These are phyloP conservation scores for Rhyacophila brunnea DNA, from an alignment of 1,140 invertebrate genomes.

Conservation along the genomic window DNA sequence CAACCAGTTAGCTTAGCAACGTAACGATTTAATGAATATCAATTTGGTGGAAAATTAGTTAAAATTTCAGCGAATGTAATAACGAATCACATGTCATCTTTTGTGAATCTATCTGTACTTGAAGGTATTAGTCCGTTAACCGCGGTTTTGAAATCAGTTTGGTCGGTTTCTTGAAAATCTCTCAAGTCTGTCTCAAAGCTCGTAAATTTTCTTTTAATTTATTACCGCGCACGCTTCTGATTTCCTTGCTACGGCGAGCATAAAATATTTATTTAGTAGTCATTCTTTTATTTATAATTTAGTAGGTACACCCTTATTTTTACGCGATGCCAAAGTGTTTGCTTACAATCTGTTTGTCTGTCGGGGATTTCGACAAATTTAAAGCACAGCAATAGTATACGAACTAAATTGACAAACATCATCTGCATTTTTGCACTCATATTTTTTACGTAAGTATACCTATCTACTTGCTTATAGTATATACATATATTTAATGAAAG, in stretches of 20 bases:
- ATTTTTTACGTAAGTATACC: too few species aligned
- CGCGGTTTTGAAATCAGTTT: slow-evolving; percentile 7
- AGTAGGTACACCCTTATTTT: background rate
- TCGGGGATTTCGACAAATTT: background rate
- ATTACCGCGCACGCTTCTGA: slow-evolving; percentile 28
- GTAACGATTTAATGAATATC: too few species aligned
- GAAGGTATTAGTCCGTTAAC: slow-evolving; percentile 10
- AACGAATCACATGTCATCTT: background rate
- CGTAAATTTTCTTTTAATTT: slow-evolving; percentile 35
- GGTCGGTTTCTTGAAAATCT: slow-evolving; percentile 5
- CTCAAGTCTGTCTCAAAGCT: slow-evolving; percentile 25
- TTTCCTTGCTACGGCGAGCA: slow-evolving; percentile 29
- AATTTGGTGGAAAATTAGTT: too few species aligned
- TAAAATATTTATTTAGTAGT: slow-evolving; percentile 34
- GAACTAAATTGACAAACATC: too few species aligned
- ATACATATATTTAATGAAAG: too few species aligned
- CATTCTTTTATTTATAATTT: slow-evolving; percentile 35
- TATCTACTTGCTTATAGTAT: too few species aligned
- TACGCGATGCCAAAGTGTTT: slow-evolving; percentile 1
- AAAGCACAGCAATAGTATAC: background rate
- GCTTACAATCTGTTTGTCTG: slow-evolving; percentile 19
- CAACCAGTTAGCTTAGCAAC: too few species aligned
- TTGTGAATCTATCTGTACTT: background rate
- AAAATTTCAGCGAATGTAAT: background rate
- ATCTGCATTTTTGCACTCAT: too few species aligned